Conservation (phyloP, 1,140 invertebrate species). For the Drosophila guanche region DNA sequence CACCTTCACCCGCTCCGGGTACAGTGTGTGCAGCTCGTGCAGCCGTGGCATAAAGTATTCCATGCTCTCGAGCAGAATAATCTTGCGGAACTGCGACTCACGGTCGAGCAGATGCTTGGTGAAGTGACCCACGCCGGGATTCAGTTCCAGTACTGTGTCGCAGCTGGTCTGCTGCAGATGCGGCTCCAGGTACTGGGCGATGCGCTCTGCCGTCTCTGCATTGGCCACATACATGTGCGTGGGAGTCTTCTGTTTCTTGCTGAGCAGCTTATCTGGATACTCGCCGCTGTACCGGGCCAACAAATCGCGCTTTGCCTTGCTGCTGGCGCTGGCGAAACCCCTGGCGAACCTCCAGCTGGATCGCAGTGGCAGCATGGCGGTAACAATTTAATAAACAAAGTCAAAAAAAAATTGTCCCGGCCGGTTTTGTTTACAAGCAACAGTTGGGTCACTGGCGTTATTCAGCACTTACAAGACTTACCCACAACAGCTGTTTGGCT, state of each 20-base stretch:
- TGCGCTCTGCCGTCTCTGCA: conserved; percentile 83
- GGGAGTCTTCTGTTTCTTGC: conserved; percentile 65
- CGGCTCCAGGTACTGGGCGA: conserved; percentile 70
- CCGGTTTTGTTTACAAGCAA: conserved; percentile 56
- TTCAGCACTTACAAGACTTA: conserved; percentile 24
- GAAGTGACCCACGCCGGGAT: conserved; percentile 85
- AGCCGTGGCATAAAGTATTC: conserved; percentile 78
- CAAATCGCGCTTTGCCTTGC: conserved; percentile 50
- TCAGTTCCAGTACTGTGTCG: conserved; percentile 84
- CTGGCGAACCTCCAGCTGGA: conserved; percentile 35
- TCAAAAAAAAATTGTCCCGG: background rate
- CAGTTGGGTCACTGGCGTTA: conserved; percentile 3
- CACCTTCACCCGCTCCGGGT: conserved; percentile 76
- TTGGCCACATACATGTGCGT: conserved; percentile 71
- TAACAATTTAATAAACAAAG: background rate
- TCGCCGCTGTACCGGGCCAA: conserved; percentile 57
- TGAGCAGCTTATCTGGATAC: conserved; percentile 71
- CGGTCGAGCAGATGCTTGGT: conserved; percentile 83
- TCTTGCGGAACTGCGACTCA: conserved; percentile 70
- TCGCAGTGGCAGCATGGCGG: conserved; percentile 51
- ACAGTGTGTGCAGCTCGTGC: conserved; percentile 65
- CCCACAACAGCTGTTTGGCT: conserved; percentile 1
- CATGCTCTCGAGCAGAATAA: conserved; percentile 84
- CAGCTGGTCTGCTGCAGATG: conserved; percentile 71
- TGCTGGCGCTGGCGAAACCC: conserved; percentile 9